Percentiles rank a stretch among this genome's conserved stretches.
Evolutionary conservation across 2,113 vertebrate genomes (phyloP).

Genomic region (Nasalis larvatus): DNA sequence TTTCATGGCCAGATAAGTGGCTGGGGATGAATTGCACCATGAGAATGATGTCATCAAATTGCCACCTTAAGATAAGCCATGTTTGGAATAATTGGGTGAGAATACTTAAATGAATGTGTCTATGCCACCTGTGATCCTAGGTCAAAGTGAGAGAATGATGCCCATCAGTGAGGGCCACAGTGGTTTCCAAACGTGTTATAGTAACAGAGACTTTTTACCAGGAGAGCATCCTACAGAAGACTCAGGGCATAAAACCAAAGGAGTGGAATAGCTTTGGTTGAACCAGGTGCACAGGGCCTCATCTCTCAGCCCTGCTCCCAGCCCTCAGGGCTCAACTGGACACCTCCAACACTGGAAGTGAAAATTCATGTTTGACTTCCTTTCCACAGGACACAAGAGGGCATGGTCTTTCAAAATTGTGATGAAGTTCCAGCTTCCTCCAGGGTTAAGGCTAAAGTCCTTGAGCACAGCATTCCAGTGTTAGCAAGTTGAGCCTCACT

Average conservation of each 20-base stretch:
- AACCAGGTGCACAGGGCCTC: neutral
- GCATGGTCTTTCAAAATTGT: too few relatives aligned
- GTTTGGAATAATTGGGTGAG: neutral
- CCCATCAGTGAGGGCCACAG: neutral
- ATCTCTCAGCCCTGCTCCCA: neutral
- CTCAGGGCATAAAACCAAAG: neutral
- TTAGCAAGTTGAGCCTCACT: too few relatives aligned
- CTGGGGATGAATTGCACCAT: neutral
- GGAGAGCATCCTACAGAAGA: neutral
- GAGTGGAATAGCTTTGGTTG: neutral
- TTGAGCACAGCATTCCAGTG: neutral
- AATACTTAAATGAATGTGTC: neutral
- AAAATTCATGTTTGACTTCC: neutral
- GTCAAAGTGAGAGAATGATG: neutral
- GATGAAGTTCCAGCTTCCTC: neutral
- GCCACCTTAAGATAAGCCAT: neutral
- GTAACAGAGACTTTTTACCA: neutral
- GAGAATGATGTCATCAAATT: neutral
- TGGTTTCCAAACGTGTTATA: neutral
- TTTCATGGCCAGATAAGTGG: neutral
- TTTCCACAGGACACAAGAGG: neutral
- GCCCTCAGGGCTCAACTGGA: neutral
- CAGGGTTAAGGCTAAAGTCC: neutral
- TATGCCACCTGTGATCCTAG: neutral
- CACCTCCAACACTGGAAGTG: neutral